A percentile compares a stretch with the other conserved stretches of the same genome.
These are phyloP conservation scores for Promerops cafer DNA, from an alignment of 2,113 vertebrate genomes.

Conservation along the genomic window DNA sequence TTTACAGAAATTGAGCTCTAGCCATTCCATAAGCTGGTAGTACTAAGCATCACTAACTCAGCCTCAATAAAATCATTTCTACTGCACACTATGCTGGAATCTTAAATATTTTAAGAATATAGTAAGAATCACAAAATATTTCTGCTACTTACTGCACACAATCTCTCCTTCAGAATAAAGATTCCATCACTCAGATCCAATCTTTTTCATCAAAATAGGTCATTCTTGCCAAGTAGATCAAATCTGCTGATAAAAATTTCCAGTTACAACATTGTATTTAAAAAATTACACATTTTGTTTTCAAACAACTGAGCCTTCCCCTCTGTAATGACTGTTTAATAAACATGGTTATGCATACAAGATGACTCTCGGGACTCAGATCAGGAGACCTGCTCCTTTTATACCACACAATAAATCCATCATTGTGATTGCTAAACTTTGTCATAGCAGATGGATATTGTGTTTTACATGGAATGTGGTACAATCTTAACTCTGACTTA, in stretches of 20 bases:
- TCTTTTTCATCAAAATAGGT: neutral
- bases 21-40: neutral
- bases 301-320: neutral
- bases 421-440: neutral
- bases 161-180: neutral
- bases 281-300: neutral
- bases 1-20: neutral
- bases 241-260: neutral
- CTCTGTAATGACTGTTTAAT: neutral
- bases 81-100: neutral
- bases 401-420: neutral
- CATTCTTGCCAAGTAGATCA: neutral
- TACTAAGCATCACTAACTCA: neutral
- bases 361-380: neutral
- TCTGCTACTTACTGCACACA: neutral
- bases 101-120: neutral
- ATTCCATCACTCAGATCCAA: neutral
- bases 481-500: neutral
- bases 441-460: neutral
- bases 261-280: neutral
- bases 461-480: neutral
- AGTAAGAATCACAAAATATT: neutral
- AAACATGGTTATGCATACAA: neutral
- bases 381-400: neutral
- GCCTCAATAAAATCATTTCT: neutral